Percentiles rank a stretch among this genome's conserved stretches.
phyloP scores from a whole-genome alignment of 2,888 invertebrate genomes.

The Hetaerina titia region DNA sequence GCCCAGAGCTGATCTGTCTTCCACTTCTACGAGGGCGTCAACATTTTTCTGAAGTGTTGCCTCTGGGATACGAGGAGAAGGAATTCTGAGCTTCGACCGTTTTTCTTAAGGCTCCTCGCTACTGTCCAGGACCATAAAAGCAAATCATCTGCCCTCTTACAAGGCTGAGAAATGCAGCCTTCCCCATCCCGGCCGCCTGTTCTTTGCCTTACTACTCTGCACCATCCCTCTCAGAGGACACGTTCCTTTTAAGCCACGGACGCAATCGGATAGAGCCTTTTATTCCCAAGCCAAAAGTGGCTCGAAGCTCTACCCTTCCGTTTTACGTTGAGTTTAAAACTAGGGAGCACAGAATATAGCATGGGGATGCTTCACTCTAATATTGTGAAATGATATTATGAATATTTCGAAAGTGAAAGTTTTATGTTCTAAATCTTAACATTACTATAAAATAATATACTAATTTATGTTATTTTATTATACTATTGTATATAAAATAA shows the following conservation, averaged over 20 bases:
- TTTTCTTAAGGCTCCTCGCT: slow-evolving; percentile 5
- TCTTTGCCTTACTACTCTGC: neutral
- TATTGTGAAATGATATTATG: no score
- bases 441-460: no score
- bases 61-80: slow-evolving; percentile 9
- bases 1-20: neutral
- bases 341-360: neutral
- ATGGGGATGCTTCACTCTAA: neutral
- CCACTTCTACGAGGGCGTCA: slow-evolving; percentile 34
- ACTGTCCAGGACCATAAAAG: slow-evolving; percentile 27
- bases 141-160: slow-evolving; percentile 24
- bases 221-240: neutral
- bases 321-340: neutral
- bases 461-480: no score
- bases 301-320: slow-evolving; percentile 18
- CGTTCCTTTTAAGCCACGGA: neutral
- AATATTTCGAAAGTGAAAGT: no score
- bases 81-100: slow-evolving; percentile 16
- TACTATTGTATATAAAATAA: no score
- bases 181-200: neutral
- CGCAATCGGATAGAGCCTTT: slow-evolving; percentile 18
- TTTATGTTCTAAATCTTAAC: no score
- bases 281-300: neutral
- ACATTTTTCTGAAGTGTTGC: slow-evolving; percentile 48
- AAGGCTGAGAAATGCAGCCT: slow-evolving; percentile 51